These are phyloP conservation scores for Chloroclysta siterata DNA, from an alignment of 2,888 invertebrate species.

Conservation along the genomic window DNA sequence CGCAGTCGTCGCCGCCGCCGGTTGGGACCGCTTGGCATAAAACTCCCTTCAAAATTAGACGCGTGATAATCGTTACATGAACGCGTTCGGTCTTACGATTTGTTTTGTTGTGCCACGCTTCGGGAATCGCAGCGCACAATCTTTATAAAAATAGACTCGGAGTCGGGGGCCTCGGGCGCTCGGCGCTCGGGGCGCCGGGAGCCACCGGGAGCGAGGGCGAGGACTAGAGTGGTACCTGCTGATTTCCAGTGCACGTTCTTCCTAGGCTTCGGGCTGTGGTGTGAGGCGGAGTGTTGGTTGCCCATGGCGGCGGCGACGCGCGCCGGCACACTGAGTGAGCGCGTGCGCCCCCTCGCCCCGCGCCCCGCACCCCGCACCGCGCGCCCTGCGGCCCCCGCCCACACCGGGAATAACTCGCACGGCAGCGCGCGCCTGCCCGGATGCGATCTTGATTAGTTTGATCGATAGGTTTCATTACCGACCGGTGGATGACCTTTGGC, in stretches of 20 bases:
- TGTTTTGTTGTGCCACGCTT: slow-evolving; percentile 84
- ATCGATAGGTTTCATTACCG: slow-evolving; percentile 61
- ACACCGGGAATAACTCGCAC: slow-evolving; percentile 72
- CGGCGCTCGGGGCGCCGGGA: slow-evolving; percentile 3
- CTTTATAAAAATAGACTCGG: slow-evolving; percentile 77
- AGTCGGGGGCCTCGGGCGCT: slow-evolving; percentile 55
- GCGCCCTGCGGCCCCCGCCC: slow-evolving; percentile 44
- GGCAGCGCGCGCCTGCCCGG: slow-evolving; percentile 42
- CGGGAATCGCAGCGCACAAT: slow-evolving; percentile 73
- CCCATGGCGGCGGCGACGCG: slow-evolving; percentile 83
- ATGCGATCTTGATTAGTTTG: slow-evolving; percentile 69
- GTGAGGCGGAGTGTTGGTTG: slow-evolving; percentile 81
- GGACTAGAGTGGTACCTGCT: slow-evolving; percentile 86
- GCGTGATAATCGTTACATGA: slow-evolving; percentile 79
- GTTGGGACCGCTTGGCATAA: slow-evolving; percentile 68
- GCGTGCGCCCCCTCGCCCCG: slow-evolving; percentile 56
- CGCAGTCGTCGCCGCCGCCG: slow-evolving; percentile 34
- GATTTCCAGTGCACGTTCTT: slow-evolving; percentile 94
- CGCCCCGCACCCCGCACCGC: slow-evolving; percentile 50
- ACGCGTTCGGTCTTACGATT: slow-evolving; percentile 77
- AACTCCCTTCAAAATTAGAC: slow-evolving; percentile 77
- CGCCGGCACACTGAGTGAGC: slow-evolving; percentile 76
- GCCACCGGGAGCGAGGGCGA: slow-evolving; percentile 23
- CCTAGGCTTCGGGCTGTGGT: slow-evolving; percentile 83
- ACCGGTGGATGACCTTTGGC: slow-evolving; percentile 42